These are phyloP conservation scores for Formicarius rufipectus DNA, from an alignment of 2,113 vertebrate species.

Conservation along the genomic window DNA sequence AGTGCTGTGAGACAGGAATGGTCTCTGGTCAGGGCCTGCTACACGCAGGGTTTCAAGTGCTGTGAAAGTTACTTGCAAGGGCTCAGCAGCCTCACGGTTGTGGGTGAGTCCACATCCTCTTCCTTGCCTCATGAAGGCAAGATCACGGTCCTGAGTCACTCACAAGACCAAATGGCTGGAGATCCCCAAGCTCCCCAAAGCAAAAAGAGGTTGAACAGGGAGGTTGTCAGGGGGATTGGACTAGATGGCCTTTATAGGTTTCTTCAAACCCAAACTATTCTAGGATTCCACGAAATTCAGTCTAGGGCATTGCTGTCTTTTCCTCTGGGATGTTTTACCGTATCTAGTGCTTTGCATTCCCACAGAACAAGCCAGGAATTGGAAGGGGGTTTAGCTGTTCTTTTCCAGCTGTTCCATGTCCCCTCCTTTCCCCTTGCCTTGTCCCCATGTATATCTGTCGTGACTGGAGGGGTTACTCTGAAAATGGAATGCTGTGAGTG, in stretches of 20 bases:
- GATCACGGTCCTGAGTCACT: neutral
- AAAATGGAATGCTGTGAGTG: neutral
- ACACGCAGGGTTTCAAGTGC: neutral
- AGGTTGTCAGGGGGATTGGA: neutral
- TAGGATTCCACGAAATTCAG: neutral
- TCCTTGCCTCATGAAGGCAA: neutral
- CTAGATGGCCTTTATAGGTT: neutral
- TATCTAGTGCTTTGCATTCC: neutral
- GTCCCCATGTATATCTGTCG: accelerated
- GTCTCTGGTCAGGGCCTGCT: neutral
- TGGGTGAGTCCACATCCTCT: neutral
- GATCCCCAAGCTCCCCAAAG: neutral
- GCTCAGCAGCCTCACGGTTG: accelerated
- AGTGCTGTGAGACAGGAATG: neutral
- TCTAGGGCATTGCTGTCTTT: neutral
- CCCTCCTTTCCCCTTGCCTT: neutral
- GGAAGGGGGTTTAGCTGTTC: neutral
- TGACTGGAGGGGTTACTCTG: neutral
- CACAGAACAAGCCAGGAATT: neutral
- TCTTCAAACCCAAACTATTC: neutral
- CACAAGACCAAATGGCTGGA: neutral
- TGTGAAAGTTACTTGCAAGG: neutral
- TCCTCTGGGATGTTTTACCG: neutral
- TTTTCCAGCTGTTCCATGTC: accelerated
- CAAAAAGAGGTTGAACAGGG: neutral